phyloP scores from a whole-genome alignment of 35 echinoderm and acorn worm genomes.

The Ophioderma brevispina region DNA sequence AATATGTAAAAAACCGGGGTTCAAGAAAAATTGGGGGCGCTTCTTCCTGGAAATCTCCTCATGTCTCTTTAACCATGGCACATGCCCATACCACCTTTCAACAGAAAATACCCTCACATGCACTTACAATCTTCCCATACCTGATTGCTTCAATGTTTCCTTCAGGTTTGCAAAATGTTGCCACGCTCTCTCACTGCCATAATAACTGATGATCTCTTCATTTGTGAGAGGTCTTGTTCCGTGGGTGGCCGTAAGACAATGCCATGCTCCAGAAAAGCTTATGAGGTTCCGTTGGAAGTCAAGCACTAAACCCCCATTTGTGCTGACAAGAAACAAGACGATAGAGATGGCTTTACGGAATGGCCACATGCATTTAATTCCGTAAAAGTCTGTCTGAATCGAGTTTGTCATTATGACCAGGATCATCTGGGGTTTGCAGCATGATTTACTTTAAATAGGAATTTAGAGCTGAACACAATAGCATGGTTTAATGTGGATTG shows the following conservation, averaged over 20 bases:
- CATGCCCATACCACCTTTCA: too few relatives aligned
- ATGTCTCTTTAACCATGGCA: too few relatives aligned
- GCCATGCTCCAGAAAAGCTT: constrained; percentile 69
- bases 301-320: constrained; percentile 80
- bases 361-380: neutral
- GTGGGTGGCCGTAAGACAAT: constrained; percentile 75
- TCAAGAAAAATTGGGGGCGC: too few relatives aligned
- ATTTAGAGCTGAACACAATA: neutral
- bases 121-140: too few relatives aligned
- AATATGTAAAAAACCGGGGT: too few relatives aligned
- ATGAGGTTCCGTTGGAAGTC: constrained; percentile 77
- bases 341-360: neutral
- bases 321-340: constrained; percentile 22
- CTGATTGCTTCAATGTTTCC: constrained; percentile 70
- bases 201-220: constrained; percentile 58
- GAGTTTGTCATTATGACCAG: neutral
- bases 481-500: neutral
- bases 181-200: constrained; percentile 59
- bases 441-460: neutral
- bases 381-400: neutral
- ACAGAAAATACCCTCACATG: too few relatives aligned
- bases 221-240: constrained; percentile 50
- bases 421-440: neutral
- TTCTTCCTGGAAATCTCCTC: too few relatives aligned
- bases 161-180: constrained; percentile 59